Conservation (phyloP, 2,888 invertebrate genomes). For the Pseudeuparius sepicola region DNA sequence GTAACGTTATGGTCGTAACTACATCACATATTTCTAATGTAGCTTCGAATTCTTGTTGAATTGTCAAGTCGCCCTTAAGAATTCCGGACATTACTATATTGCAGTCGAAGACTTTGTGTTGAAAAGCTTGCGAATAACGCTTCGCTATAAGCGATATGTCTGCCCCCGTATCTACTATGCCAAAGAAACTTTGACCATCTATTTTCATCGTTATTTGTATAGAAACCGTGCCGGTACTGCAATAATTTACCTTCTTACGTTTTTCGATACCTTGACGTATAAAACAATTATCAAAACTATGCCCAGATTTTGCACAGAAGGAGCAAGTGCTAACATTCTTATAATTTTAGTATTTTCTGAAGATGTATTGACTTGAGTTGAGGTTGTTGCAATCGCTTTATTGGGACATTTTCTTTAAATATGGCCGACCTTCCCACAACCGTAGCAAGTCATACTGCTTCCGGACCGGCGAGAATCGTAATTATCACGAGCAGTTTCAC, state of each 20-base stretch:
- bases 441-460: slow-evolving; percentile 2
- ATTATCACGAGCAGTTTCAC: slow-evolving; percentile 5
- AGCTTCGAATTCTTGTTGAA: slow-evolving; percentile 5
- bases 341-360: too few relatives aligned
- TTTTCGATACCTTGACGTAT: slow-evolving; percentile 6
- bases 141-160: slow-evolving; percentile 11
- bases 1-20: slow-evolving; percentile 5
- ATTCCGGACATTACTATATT: slow-evolving; percentile 5
- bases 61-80: slow-evolving; percentile 1
- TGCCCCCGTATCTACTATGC: slow-evolving; percentile 6
- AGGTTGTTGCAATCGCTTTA: too few relatives aligned
- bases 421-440: slow-evolving; percentile 4
- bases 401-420: slow-evolving; percentile 6
- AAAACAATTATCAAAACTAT: slow-evolving; percentile 7
- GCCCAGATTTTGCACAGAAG: slow-evolving; percentile 10
- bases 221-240: slow-evolving; percentile 7
- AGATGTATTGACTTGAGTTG: too few relatives aligned
- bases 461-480: background rate
- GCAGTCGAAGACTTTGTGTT: slow-evolving; percentile 5
- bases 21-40: slow-evolving; percentile 10
- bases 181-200: slow-evolving; percentile 9
- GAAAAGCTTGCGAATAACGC: slow-evolving; percentile 4
- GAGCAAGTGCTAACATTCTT: too few relatives aligned
- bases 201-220: slow-evolving; percentile 5
- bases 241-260: slow-evolving; percentile 8